These are phyloP conservation scores for Nemotelus pantherinus DNA, from an alignment of 2,888 invertebrate species.

Conservation along the genomic window DNA sequence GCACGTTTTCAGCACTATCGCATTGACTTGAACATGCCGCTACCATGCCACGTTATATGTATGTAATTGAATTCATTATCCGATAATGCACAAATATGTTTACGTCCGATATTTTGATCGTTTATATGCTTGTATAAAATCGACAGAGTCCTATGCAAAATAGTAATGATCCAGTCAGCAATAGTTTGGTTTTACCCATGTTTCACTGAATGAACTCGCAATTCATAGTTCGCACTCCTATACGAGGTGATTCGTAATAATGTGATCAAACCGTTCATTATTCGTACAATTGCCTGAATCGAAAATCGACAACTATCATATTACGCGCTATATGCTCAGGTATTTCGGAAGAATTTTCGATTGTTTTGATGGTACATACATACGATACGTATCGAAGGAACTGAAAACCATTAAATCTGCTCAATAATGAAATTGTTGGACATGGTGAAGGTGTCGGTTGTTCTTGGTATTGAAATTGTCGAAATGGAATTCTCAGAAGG, in stretches of 20 bases:
- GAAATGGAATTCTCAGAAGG: slow-evolving; percentile 8
- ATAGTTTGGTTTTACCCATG: slow-evolving; percentile 2
- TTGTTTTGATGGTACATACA: background rate
- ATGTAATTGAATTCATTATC: slow-evolving; percentile 14
- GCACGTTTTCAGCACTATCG: slow-evolving; percentile 10
- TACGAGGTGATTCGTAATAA: no score
- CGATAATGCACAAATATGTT: background rate
- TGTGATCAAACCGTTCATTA: no score
- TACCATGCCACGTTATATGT: background rate
- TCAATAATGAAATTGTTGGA: background rate
- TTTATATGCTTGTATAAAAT: no score
- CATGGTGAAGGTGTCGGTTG: background rate
- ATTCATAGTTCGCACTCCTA: background rate
- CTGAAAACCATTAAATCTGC: background rate
- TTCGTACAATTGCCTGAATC: no score
- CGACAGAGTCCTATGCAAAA: background rate
- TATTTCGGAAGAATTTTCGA: background rate
- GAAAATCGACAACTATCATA: no score
- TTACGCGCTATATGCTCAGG: background rate
- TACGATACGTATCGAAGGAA: background rate
- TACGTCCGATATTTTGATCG: no score
- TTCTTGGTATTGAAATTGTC: background rate
- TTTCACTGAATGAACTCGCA: background rate
- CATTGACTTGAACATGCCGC: background rate
- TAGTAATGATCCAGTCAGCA: background rate